phyloP scores from a whole-genome alignment of 2,888 invertebrate species.

The Pollenia griseotomentosa region DNA sequence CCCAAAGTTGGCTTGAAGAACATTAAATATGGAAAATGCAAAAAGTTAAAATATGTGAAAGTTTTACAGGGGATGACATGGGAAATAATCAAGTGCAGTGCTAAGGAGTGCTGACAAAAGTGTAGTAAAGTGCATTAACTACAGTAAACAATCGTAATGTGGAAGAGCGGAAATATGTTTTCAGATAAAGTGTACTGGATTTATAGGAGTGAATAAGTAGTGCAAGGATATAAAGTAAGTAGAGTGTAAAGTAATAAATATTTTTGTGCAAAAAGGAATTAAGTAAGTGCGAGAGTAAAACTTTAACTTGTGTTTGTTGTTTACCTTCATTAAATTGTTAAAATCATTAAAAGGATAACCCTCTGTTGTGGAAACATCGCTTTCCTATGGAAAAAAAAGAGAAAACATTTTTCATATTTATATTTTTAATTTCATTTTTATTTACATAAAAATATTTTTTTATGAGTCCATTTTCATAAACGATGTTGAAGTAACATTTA shows the following conservation, averaged over 20 bases:
- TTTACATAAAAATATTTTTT: neutral
- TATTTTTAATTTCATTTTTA: conserved; percentile 9
- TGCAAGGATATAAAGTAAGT: neutral
- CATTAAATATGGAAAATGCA: neutral
- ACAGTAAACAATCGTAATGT: conserved; percentile 6
- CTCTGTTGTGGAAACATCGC: conserved; percentile 88
- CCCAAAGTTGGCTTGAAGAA: neutral
- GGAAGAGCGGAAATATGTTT: neutral
- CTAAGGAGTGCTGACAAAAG: conserved; percentile 23
- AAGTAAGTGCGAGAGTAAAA: neutral
- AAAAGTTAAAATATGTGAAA: neutral
- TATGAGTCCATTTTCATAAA: neutral
- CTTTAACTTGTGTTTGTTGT: conserved; percentile 81
- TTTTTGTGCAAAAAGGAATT: neutral
- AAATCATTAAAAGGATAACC: conserved; percentile 87
- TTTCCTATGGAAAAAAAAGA: conserved; percentile 84
- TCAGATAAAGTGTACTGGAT: conserved; percentile 8
- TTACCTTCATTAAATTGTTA: conserved; percentile 87
- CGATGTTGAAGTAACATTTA: conserved; percentile 9
- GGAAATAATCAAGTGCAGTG: conserved; percentile 3
- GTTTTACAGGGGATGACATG: neutral
- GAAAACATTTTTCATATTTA: conserved; percentile 28
- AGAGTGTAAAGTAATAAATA: conserved; percentile 3
- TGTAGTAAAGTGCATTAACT: conserved; percentile 36
- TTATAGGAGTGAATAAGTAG: neutral